Evolutionary conservation across 2,888 invertebrate genomes (phyloP).

Genomic region (Andrena bucephala): DNA sequence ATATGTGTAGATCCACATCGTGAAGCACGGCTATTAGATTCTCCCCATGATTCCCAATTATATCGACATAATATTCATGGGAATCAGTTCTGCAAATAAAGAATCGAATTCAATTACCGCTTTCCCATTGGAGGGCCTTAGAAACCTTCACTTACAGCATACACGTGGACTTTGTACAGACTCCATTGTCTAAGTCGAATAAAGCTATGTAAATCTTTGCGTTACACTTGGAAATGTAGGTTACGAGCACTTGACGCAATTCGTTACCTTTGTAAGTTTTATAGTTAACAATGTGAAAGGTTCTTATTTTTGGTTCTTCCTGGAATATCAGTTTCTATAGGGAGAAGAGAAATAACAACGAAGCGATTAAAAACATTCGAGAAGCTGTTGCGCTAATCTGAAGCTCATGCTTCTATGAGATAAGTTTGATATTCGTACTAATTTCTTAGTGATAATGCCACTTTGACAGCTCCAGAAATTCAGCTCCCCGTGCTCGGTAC

Average conservation of each 20-base stretch:
- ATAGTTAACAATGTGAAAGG: constrained; percentile 80
- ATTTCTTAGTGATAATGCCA: constrained; percentile 85
- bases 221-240: constrained; percentile 65
- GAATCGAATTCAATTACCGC: not conserved
- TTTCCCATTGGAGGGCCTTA: not conserved
- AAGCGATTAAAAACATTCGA: constrained; percentile 20
- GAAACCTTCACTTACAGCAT: constrained; percentile 58
- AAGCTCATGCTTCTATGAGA: not conserved
- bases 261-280: constrained; percentile 64
- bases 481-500: constrained; percentile 87
- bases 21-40: constrained; percentile 81
- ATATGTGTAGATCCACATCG: constrained; percentile 76
- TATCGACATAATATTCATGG: constrained; percentile 79
- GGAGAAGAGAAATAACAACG: not conserved
- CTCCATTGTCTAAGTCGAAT: constrained; percentile 78
- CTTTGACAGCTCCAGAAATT: constrained; percentile 87
- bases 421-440: constrained; percentile 80
- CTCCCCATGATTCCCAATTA: constrained; percentile 80
- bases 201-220: constrained; percentile 61
- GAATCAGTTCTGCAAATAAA: constrained; percentile 37
- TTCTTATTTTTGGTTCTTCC: constrained; percentile 75
- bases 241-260: constrained; percentile 75
- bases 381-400: not conserved
- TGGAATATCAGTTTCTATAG: constrained; percentile 74
- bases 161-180: constrained; percentile 59